Percentiles rank a stretch among this genome's conserved stretches.
These are phyloP conservation scores for Astropecten irregularis DNA, from an alignment of 53 echinoderm and acorn worm species.

Conservation along the genomic window DNA sequence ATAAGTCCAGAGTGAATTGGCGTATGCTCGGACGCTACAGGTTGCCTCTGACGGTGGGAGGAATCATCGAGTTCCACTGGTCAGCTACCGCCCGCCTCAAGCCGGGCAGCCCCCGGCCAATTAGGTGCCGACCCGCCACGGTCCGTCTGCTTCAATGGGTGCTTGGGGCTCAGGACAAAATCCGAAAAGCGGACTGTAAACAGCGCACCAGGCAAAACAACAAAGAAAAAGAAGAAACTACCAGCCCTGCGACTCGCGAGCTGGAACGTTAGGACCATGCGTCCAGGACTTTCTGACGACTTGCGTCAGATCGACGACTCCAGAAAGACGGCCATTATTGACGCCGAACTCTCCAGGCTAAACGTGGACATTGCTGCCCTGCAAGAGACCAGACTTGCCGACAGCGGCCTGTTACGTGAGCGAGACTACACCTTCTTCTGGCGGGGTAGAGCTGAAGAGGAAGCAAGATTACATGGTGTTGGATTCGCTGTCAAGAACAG, in stretches of 20 bases:
- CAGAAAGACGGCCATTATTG: constrained; percentile 43
- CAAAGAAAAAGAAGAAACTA: neutral
- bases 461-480: neutral
- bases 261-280: no score
- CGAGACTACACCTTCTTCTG: no score
- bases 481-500: no score
- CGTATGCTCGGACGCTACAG: constrained; percentile 27
- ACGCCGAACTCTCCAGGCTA: constrained; percentile 29
- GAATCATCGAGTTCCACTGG: no score
- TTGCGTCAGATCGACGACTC: constrained; percentile 18
- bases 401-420: constrained; percentile 11
- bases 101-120: no score
- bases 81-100: no score
- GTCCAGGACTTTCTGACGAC: constrained; percentile 16
- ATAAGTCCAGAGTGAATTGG: constrained; percentile 60
- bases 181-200: neutral
- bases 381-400: constrained; percentile 29
- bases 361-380: constrained; percentile 27
- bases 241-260: no score
- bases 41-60: no score
- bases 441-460: constrained; percentile 13
- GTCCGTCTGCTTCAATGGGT: neutral
- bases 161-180: neutral
- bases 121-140: neutral
- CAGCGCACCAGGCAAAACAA: neutral